Conservation (phyloP, 2,113 vertebrate species). For the Calidris pugnax region DNA sequence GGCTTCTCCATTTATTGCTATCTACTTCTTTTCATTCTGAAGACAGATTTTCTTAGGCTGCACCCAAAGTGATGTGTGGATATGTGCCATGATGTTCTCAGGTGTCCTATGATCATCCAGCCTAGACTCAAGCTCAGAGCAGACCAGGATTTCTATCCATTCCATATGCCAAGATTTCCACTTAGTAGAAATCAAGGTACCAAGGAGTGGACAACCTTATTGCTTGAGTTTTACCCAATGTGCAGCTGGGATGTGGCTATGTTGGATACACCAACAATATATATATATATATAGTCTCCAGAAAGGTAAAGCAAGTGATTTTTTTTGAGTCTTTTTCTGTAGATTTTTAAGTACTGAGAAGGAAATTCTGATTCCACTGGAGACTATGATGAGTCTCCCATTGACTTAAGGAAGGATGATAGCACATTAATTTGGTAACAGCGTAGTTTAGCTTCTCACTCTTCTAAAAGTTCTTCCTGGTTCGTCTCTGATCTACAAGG, state of each 20-base stretch:
- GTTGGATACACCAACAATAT: not conserved
- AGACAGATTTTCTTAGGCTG: not conserved
- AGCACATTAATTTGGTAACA: not conserved
- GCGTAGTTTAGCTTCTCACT: conserved; percentile 8
- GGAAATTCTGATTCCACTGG: not conserved
- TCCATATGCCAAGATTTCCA: not conserved
- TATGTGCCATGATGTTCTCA: not conserved
- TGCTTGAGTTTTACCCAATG: not conserved
- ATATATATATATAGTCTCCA: not conserved
- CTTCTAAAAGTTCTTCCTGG: conserved; percentile 21
- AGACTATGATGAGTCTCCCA: not conserved
- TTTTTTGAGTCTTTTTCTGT: not conserved
- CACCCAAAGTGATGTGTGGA: not conserved
- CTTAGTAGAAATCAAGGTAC: not conserved
- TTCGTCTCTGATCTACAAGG: conserved; percentile 38
- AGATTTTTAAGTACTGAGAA: not conserved
- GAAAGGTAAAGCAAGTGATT: not conserved
- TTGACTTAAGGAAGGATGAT: not conserved
- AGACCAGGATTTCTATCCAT: not conserved
- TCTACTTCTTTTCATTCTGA: not conserved
- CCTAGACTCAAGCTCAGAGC: not conserved
- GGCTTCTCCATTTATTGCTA: not conserved
- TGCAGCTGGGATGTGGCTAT: not conserved
- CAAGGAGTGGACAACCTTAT: not conserved
- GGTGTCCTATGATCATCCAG: not conserved